A percentile compares a stretch with the other conserved stretches of the same genome.
These are phyloP conservation scores for Spea bombifrons DNA, from an alignment of 2,113 vertebrate species.

Conservation along the genomic window DNA sequence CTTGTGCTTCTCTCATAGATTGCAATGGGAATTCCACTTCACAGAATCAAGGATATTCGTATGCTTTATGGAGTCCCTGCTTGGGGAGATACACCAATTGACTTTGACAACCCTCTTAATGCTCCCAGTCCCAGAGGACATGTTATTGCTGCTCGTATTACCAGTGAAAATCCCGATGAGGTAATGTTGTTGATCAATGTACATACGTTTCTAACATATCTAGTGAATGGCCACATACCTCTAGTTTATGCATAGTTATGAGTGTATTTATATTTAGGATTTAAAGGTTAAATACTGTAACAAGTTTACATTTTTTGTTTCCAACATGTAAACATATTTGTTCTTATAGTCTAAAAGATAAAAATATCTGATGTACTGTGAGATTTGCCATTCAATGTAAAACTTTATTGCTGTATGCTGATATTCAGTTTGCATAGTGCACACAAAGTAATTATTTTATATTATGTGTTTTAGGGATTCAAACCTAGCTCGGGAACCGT, in stretches of 20 bases:
- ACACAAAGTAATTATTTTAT: not conserved
- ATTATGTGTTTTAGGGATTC: conserved; percentile 76
- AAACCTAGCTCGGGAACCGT: conserved; percentile 97
- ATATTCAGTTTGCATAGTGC: too few species aligned
- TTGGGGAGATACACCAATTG: conserved; percentile 87
- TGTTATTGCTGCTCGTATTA: conserved; percentile 96
- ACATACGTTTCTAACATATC: too few species aligned
- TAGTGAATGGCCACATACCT: too few species aligned
- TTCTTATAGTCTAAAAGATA: too few species aligned
- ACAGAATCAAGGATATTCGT: conserved; percentile 95
- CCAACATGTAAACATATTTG: too few species aligned
- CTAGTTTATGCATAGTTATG: too few species aligned
- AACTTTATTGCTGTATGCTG: too few species aligned
- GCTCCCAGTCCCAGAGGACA: conserved; percentile 89
- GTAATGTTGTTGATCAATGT: conserved; percentile 57
- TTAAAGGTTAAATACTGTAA: too few species aligned
- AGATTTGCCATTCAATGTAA: too few species aligned
- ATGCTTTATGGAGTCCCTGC: conserved; percentile 91
- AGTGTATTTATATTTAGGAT: too few species aligned
- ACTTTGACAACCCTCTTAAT: conserved; percentile 87
- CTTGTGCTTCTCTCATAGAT: conserved; percentile 68
- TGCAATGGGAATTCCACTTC: conserved; percentile 93
- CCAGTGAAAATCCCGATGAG: conserved; percentile 98
- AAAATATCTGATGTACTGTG: too few species aligned
- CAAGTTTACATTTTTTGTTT: too few species aligned